Base-by-base conservation (phyloP, 1,140 invertebrate genomes). In the Triops longicaudatus region DNA sequence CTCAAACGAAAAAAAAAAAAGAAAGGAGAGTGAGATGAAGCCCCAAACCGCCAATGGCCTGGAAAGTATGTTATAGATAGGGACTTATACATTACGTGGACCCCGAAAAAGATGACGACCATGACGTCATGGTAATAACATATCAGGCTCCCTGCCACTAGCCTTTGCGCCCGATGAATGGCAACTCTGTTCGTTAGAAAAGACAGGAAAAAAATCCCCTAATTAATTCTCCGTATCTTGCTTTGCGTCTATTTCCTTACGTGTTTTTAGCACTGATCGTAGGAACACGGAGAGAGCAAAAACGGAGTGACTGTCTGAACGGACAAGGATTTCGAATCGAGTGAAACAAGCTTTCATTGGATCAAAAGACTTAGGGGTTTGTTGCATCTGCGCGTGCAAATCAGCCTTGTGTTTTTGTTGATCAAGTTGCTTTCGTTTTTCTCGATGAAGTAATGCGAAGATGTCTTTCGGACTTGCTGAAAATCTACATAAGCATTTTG, bases 101-200 rank as follows among this genome's bases (percentile, higher is more conserved):
- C n/a, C 50, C 17, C 50, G 14, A 14, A 22, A 4, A 37, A 37
- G 50, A 63, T 17, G n/a, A 63, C 50, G 14, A 63, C 50, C 50
- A 63, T 63, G 50, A 63, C 50, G 50, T 63, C 50, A 63, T 63
- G 50, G 50, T 63, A 63, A 22, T 63, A 63, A 17, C 50, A 63
- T 6, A 63, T 63, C 50, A 63, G 50, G 50, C 50, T 17, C 50
- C 7, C 50, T 17, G 50, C 50, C 2, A 22, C 22, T 22, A 63
- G 17, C 50, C 50, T 63, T n/a, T 63, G 50, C 50, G 50, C 50
- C 50, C 50, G 4, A 63, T 63, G 50, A 63, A 63, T 63, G 50
- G 50, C 50, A n/a, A 63, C 50, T 63, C 50, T 63, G 50, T 63
- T 63, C 50, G 50, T 63, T 63, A 63, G 22, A 63, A 63, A 22